Base-by-base conservation (phyloP, 2,888 invertebrate species). In the Polietes domitor region DNA sequence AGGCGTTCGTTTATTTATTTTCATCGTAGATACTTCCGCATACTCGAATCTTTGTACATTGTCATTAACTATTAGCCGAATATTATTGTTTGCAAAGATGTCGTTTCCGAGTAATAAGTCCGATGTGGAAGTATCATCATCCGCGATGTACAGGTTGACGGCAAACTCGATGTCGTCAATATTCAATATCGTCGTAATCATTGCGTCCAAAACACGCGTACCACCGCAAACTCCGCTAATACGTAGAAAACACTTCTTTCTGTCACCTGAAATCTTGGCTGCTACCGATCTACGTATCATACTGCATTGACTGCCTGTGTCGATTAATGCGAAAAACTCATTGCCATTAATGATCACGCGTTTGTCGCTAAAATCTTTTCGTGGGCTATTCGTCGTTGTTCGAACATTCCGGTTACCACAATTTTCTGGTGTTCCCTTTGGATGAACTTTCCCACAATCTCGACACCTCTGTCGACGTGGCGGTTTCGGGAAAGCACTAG, bases 31-130 rank as follows among this genome's bases (percentile, higher is more conserved):
- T 26, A 15, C 19, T 6, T 63, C 28, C 15, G 19, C 80, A 76
- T 15, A 72, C 32, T 68, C 24, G 43, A 32, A 28, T 65, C n/a
- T 26, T 50, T 43, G 68, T 72, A 19, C 55, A 24, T 50, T 68
- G 71, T n/a, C 71, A 24, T 32, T 1, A 26, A 58, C 74, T 47
- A 21, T 55, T 72, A 6, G 47, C 50, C 68, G 50, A 2, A 32
- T 50, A 15, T 47, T 72, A n/a, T 77, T 58, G 12, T 32, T 78
- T 2, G 12, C 6, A 37, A 58, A 77, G 10, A 84, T 65, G 15
- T 85, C 80, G 47, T 80, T 82, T 21, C 81, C 80, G 0, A 86
- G 28, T 9, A 84, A 61, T 5, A 83, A 19, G n/a, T 84, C 85
- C 2, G 78, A 73, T 15, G 50, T 55, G 37, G 85, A 74, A 26